These are phyloP conservation scores for Stenichneumon culpator DNA, from an alignment of 2,888 invertebrate species.

Conservation along the genomic window DNA sequence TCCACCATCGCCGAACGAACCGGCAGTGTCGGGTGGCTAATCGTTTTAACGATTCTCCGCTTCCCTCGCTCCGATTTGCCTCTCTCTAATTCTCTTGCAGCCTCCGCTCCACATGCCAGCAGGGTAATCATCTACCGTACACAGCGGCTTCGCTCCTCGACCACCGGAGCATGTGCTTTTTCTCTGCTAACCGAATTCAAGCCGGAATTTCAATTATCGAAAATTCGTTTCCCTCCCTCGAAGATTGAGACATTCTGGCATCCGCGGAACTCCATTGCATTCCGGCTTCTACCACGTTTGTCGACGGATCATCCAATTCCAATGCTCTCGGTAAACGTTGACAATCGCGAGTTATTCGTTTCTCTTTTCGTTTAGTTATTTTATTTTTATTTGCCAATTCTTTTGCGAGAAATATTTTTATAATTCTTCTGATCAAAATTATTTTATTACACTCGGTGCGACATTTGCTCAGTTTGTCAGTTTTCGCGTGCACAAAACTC, in stretches of 20 bases:
- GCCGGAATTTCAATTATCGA: conserved; percentile 61
- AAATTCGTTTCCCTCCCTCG: conserved; percentile 39
- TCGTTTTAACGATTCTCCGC: conserved; percentile 59
- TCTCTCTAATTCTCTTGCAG: conserved; percentile 5
- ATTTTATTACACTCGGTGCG: no score
- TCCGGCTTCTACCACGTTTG: not conserved
- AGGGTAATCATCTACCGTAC: conserved; percentile 3
- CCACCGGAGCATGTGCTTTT: conserved; percentile 20
- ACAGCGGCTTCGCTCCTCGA: not conserved
- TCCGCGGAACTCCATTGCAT: not conserved
- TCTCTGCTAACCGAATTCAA: conserved; percentile 31
- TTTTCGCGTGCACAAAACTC: no score
- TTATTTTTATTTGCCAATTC: no score
- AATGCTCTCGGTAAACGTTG: not conserved
- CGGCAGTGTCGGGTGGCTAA: conserved; percentile 57
- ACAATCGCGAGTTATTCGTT: no score
- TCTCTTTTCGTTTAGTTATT: no score
- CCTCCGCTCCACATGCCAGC: not conserved
- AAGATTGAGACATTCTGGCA: not conserved
- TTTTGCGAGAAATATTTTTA: no score
- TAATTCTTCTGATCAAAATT: no score
- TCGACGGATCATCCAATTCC: not conserved
- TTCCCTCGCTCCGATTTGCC: conserved; percentile 40
- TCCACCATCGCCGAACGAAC: conserved; percentile 40
- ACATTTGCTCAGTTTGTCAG: no score